Percentiles rank a stretch among this genome's conserved stretches.
phyloP scores from a whole-genome alignment of 2,888 invertebrate species.

The Lycophotia porphyrea region DNA sequence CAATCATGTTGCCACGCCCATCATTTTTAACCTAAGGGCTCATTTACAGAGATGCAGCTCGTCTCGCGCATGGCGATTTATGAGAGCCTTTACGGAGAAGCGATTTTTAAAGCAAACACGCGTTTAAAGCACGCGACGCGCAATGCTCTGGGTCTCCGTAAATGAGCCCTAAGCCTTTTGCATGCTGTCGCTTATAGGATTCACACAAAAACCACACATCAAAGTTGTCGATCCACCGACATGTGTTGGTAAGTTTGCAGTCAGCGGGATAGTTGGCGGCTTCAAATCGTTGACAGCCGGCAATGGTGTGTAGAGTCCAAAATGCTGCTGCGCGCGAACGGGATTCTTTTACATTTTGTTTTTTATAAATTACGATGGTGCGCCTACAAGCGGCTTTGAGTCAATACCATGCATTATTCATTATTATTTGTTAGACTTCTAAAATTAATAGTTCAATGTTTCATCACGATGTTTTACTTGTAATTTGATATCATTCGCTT shows the following conservation, averaged over 20 bases:
- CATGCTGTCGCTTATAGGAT: not conserved
- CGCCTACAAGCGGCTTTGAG: not conserved
- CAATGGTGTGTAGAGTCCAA: not conserved
- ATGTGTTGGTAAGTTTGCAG: not conserved
- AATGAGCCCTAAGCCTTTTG: not conserved
- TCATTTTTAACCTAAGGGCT: not conserved
- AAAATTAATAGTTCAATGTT: not conserved
- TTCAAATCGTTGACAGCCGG: not conserved
- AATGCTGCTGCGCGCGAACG: not conserved
- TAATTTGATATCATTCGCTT: slow-evolving; percentile 15
- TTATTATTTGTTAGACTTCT: not conserved
- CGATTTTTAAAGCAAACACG: no score
- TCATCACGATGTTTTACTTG: not conserved
- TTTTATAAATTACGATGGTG: not conserved
- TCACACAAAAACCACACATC: not conserved
- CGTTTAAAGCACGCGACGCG: not conserved
- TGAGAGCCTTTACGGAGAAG: not conserved
- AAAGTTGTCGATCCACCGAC: not conserved
- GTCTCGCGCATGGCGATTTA: no score
- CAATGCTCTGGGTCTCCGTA: not conserved
- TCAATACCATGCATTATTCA: not conserved
- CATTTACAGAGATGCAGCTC: not conserved
- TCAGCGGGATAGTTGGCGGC: not conserved
- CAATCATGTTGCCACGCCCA: not conserved
- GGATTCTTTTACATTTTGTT: not conserved